Evolutionary conservation across 2,888 invertebrate genomes (phyloP).

Genomic region (Drosophila paracracens): DNA sequence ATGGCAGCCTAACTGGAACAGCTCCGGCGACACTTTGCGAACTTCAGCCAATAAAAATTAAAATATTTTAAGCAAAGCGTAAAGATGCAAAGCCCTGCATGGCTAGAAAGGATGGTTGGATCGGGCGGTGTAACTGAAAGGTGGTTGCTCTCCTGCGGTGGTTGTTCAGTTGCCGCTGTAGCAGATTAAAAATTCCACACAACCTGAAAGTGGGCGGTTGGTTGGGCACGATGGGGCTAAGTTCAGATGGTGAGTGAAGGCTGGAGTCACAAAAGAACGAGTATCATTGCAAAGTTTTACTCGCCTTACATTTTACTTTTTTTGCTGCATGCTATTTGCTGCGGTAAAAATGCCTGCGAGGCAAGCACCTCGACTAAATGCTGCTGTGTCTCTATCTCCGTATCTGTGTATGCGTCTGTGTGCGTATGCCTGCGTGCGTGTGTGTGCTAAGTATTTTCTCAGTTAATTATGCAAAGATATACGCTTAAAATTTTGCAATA

Average conservation of each 20-base stretch:
- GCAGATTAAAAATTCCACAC: slow-evolving; percentile 80
- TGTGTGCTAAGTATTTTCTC: slow-evolving; percentile 74
- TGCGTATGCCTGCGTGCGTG: slow-evolving; percentile 27
- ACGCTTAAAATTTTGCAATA: slow-evolving; percentile 80
- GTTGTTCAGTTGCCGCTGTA: slow-evolving; percentile 60
- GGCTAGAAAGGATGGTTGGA: slow-evolving; percentile 27
- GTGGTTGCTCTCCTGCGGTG: slow-evolving; percentile 39
- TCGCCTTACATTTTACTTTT: slow-evolving; percentile 46
- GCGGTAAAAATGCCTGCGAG: slow-evolving; percentile 72
- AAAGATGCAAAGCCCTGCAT: slow-evolving; percentile 77
- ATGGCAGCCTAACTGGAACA: slow-evolving; percentile 48
- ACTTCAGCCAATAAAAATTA: slow-evolving; percentile 79
- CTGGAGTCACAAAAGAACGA: slow-evolving; percentile 34
- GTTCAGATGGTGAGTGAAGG: background rate
- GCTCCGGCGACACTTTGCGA: slow-evolving; percentile 62
- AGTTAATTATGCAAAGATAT: slow-evolving; percentile 81
- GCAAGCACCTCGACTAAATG: slow-evolving; percentile 48
- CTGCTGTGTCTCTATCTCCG: slow-evolving; percentile 16
- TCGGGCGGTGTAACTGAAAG: background rate
- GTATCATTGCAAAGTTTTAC: slow-evolving; percentile 78
- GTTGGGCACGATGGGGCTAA: background rate
- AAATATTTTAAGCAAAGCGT: slow-evolving; percentile 78
- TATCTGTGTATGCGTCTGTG: slow-evolving; percentile 2
- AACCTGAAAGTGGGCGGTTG: slow-evolving; percentile 55
- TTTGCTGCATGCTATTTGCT: slow-evolving; percentile 67